phyloP scores from a whole-genome alignment of 2,113 vertebrate genomes.

The Tragelaphus imberbis region DNA sequence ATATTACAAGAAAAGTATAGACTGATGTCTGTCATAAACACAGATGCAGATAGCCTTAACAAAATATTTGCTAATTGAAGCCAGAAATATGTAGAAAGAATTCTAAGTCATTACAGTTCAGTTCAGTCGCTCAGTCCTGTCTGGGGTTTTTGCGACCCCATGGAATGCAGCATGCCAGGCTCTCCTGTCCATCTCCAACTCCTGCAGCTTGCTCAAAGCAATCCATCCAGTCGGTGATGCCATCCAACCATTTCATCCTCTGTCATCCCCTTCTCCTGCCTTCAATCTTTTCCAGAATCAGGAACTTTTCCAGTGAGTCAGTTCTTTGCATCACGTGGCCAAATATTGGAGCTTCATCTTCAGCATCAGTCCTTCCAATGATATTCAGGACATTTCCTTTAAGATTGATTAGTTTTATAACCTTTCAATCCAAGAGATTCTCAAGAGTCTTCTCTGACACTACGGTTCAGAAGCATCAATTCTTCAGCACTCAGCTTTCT shows the following conservation, averaged over 20 bases:
- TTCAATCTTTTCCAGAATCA: neutral
- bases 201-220: neutral
- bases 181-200: neutral
- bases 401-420: neutral
- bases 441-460: neutral
- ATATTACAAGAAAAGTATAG: neutral
- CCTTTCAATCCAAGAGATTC: neutral
- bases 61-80: neutral
- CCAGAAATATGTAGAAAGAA: neutral
- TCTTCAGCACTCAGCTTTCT: neutral
- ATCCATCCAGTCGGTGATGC: neutral
- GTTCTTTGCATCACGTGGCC: fast-evolving
- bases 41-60: neutral
- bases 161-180: neutral
- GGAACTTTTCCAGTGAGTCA: neutral
- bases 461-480: neutral
- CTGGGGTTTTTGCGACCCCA: neutral
- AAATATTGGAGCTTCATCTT: neutral
- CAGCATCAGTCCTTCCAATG: neutral
- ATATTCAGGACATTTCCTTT: neutral
- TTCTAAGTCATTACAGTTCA: neutral
- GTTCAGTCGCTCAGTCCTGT: neutral
- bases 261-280: neutral
- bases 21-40: neutral
- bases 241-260: neutral